These are phyloP conservation scores for Smittia sp. DNA, from an alignment of 2,888 invertebrate species.

Conservation along the genomic window DNA sequence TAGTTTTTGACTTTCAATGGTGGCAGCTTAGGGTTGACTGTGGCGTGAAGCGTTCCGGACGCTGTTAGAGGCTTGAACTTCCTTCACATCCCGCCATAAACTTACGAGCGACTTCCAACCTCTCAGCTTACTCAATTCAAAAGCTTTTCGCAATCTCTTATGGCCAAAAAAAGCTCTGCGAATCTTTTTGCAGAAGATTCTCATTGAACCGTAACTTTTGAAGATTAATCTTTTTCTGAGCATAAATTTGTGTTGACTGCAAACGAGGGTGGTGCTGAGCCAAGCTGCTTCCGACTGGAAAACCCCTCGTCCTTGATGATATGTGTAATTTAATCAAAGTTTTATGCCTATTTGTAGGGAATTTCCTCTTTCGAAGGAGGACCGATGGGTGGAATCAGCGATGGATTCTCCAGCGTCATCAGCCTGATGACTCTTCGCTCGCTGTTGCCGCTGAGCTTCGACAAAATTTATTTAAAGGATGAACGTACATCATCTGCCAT, in stretches of 20 bases:
- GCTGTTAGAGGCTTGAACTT: background rate
- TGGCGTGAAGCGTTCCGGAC: background rate
- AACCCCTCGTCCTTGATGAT: constrained; percentile 20
- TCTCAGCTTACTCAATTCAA: no score
- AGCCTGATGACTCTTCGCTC: background rate
- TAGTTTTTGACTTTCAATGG: constrained; percentile 1
- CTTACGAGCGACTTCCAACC: no score
- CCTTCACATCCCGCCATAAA: no score
- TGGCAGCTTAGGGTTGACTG: no score
- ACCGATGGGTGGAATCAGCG: background rate
- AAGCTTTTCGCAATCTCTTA: no score
- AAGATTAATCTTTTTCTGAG: constrained; percentile 9
- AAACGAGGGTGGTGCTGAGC: constrained; percentile 4
- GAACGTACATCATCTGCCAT: constrained; percentile 20
- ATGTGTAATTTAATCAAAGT: constrained; percentile 32
- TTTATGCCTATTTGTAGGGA: background rate
- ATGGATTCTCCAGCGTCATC: background rate
- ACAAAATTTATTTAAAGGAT: constrained; percentile 5
- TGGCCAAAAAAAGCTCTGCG: no score
- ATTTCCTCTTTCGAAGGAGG: background rate
- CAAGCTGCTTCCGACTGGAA: background rate
- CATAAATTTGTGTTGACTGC: constrained; percentile 16
- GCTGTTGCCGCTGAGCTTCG: background rate
- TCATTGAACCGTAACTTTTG: constrained; percentile 3
- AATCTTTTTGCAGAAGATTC: background rate